Evolutionary conservation across 2,888 invertebrate genomes (phyloP).

Genomic region (Choreutis nemorana): DNA sequence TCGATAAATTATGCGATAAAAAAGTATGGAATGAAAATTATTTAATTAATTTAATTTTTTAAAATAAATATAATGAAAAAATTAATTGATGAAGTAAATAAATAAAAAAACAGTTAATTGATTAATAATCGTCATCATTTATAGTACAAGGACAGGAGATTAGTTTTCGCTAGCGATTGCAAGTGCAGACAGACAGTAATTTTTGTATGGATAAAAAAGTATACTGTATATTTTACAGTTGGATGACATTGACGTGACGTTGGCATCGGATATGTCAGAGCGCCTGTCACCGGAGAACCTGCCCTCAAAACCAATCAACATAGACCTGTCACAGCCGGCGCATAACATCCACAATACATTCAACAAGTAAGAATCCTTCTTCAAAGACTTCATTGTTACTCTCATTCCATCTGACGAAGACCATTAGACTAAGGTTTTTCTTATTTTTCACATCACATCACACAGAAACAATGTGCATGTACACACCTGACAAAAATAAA

Average conservation of each 20-base stretch:
- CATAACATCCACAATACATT: conserved; percentile 58
- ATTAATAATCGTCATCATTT: too few species aligned
- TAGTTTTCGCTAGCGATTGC: too few species aligned
- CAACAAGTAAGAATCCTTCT: conserved; percentile 52
- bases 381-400: not conserved
- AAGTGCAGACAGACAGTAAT: too few species aligned
- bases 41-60: not conserved
- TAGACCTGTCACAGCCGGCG: conserved; percentile 57
- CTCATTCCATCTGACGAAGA: too few species aligned
- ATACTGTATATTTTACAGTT: conserved; percentile 27
- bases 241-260: conserved; percentile 37
- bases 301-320: conserved; percentile 52
- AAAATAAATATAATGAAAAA: not conserved
- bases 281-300: conserved; percentile 29
- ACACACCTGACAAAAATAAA: too few species aligned
- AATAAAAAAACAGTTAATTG: too few species aligned
- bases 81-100: not conserved
- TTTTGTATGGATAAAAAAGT: not conserved
- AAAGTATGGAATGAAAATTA: conserved; percentile 12
- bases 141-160: too few species aligned
- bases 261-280: conserved; percentile 27
- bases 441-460: too few species aligned
- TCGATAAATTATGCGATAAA: conserved; percentile 8
- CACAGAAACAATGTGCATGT: too few species aligned
- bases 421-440: too few species aligned